phyloP scores from a whole-genome alignment of 2,888 invertebrate genomes.

The Sycophila texana region DNA sequence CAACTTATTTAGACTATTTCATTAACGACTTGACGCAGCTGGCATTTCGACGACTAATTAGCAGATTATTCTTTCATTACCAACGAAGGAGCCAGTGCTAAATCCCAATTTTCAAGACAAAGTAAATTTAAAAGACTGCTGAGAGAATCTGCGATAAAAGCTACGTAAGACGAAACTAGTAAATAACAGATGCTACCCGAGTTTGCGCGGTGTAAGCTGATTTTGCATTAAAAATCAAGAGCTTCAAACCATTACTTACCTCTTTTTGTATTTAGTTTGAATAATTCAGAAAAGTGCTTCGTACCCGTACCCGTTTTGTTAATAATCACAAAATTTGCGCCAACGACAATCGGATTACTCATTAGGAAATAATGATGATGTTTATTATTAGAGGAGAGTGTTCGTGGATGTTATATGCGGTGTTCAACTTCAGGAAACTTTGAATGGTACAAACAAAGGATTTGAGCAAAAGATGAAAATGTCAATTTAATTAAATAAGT shows the following conservation, averaged over 20 bases:
- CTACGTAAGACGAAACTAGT: constrained; percentile 7
- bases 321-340: not conserved
- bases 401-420: not conserved
- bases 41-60: constrained; percentile 28
- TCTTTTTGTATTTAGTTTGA: not conserved
- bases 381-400: not conserved
- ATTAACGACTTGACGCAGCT: constrained; percentile 6
- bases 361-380: not conserved
- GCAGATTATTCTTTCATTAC: constrained; percentile 12
- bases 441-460: constrained; percentile 15
- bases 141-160: constrained; percentile 9
- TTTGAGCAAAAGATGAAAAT: constrained; percentile 57
- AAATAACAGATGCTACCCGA: constrained; percentile 23
- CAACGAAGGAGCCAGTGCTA: not conserved
- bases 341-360: not conserved
- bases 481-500: constrained; percentile 73
- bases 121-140: constrained; percentile 32
- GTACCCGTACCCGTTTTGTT: not conserved
- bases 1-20: constrained; percentile 21
- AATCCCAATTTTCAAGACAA: constrained; percentile 15
- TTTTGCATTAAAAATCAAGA: not conserved
- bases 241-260: constrained; percentile 26
- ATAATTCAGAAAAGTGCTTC: not conserved
- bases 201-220: not conserved
- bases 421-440: not conserved